A percentile compares a stretch with the other conserved stretches of the same genome.
Evolutionary conservation across 2,797 vertebrate species (phyloP).

Genomic region (Mus caroli): DNA sequence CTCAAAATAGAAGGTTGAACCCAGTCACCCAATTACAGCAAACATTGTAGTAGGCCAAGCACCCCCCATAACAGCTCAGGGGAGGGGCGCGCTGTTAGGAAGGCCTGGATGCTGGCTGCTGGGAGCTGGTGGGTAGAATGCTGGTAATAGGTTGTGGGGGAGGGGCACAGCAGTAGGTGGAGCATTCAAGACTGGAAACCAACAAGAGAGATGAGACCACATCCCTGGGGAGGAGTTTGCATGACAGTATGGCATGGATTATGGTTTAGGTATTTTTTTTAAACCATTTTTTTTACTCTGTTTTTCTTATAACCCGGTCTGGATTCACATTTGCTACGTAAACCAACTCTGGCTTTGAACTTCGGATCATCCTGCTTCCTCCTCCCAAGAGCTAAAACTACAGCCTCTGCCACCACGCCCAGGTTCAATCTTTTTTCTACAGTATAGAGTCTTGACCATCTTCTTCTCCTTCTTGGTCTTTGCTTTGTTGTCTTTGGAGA

Average conservation of each 20-base stretch:
- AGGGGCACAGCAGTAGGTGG: neutral
- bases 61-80: neutral
- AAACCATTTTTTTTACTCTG: too few relatives aligned
- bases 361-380: neutral
- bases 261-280: neutral
- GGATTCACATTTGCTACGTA: neutral
- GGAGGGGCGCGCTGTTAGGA: fast-evolving
- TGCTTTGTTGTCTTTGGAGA: neutral
- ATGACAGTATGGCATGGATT: neutral
- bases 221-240: neutral
- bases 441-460: neutral
- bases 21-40: neutral
- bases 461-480: neutral
- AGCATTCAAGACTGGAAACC: neutral
- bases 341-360: neutral
- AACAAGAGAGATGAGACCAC: neutral
- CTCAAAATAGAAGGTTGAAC: neutral
- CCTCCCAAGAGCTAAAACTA: neutral
- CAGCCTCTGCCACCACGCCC: neutral
- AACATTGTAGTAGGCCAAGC: neutral
- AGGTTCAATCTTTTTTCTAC: neutral
- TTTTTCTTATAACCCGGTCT: neutral
- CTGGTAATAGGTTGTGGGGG: too few relatives aligned
- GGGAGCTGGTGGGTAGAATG: neutral
- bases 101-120: neutral